A percentile compares a stretch with the other conserved stretches of the same genome.
Conservation (phyloP, 2,113 vertebrate species). For the Electrona antarctica region DNA sequence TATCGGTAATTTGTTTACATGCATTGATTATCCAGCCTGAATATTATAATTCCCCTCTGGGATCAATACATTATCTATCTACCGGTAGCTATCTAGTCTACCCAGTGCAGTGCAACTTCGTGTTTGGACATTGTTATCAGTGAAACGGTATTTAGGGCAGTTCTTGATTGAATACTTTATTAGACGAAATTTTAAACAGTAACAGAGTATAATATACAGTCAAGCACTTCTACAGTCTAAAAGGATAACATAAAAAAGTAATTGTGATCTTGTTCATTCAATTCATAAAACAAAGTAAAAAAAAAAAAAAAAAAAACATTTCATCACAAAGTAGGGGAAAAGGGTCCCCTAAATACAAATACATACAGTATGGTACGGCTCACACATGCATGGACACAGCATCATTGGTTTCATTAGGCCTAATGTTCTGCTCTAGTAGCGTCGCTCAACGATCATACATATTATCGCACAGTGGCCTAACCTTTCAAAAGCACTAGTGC, state of each 20-base stretch:
- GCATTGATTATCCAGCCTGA: no score
- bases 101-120: no score
- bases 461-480: not conserved
- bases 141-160: no score
- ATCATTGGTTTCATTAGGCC: not conserved
- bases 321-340: no score
- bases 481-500: not conserved
- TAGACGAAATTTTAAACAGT: not conserved
- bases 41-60: no score
- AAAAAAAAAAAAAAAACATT: no score
- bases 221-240: not conserved
- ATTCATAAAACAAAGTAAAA: not conserved
- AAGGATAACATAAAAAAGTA: not conserved
- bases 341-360: not conserved
- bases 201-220: not conserved
- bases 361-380: not conserved
- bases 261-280: not conserved
- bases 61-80: no score
- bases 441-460: not conserved
- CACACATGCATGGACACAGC: not conserved
- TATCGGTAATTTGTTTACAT: no score
- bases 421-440: not conserved
- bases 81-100: no score
- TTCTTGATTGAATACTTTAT: no score
- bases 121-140: no score